phyloP scores from a whole-genome alignment of 2,113 vertebrate genomes.

The Podarcis raffonei region DNA sequence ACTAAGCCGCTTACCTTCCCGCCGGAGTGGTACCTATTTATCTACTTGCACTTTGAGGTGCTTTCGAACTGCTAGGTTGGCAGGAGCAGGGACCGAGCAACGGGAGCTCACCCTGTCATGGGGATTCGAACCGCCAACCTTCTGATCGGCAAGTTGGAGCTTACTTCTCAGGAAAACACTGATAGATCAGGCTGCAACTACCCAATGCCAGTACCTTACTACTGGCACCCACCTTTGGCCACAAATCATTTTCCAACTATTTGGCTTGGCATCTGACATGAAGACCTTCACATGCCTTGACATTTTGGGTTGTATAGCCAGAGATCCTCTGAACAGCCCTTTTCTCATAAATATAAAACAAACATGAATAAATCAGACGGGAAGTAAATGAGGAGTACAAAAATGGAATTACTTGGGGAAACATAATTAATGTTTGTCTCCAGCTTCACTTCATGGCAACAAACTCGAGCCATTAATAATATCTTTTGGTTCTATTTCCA shows the following conservation, averaged over 20 bases:
- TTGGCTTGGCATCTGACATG: not conserved
- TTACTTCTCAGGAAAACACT: not conserved
- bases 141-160: too few species aligned
- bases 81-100: too few species aligned
- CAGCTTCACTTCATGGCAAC: constrained; percentile 1
- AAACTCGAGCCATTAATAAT: not conserved
- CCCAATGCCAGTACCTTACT: not conserved
- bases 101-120: too few species aligned
- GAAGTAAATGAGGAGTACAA: not conserved
- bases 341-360: not conserved
- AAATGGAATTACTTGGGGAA: constrained; percentile 3
- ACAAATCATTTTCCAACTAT: not conserved
- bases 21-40: too few species aligned
- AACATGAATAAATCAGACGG: constrained; percentile 8
- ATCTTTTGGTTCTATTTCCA: constrained; percentile 12
- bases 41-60: too few species aligned
- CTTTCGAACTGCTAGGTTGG: too few species aligned
- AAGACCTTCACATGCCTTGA: not conserved
- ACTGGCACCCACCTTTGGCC: not conserved
- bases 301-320: not conserved
- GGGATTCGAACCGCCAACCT: too few species aligned
- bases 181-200: not conserved
- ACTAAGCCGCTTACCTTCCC: too few species aligned
- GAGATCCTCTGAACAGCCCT: not conserved
- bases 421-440: not conserved